A percentile compares a stretch with the other conserved stretches of the same genome.
Conservation (phyloP, 1,140 invertebrate genomes). For the Choristoneura fumiferana region DNA sequence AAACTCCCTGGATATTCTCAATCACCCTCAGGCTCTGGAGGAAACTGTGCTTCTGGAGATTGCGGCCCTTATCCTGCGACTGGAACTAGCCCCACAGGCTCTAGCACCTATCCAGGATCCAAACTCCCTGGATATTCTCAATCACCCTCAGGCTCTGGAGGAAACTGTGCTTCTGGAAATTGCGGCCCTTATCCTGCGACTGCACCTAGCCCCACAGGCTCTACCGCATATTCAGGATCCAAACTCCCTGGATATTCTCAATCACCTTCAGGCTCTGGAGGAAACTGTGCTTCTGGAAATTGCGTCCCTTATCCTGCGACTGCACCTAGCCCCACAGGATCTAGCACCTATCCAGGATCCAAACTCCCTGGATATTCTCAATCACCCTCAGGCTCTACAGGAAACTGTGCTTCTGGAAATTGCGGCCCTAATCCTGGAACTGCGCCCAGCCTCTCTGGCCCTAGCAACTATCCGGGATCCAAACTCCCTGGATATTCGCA, state of each 20-base stretch:
- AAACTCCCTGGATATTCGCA: background rate
- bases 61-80: background rate
- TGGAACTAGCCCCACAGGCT: background rate
- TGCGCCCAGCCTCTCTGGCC: background rate
- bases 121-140: background rate
- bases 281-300: conserved; percentile 24
- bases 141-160: background rate
- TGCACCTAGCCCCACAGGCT: background rate
- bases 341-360: background rate
- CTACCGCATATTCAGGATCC: background rate
- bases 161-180: conserved; percentile 25
- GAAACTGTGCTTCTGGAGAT: conserved; percentile 1
- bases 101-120: background rate
- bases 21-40: background rate
- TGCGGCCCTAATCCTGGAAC: conserved; percentile 2
- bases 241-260: background rate
- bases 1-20: too few relatives aligned
- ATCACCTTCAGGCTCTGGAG: background rate
- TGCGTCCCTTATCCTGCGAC: conserved; percentile 8
- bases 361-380: background rate
- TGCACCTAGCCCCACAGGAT: background rate
- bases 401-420: conserved; percentile 15
- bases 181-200: conserved; percentile 23
- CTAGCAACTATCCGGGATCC: background rate
- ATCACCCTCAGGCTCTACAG: background rate